A percentile compares a stretch with the other conserved stretches of the same genome.
phyloP scores from a whole-genome alignment of 2,888 invertebrate genomes.

The Polydrusus pterygomalis region DNA sequence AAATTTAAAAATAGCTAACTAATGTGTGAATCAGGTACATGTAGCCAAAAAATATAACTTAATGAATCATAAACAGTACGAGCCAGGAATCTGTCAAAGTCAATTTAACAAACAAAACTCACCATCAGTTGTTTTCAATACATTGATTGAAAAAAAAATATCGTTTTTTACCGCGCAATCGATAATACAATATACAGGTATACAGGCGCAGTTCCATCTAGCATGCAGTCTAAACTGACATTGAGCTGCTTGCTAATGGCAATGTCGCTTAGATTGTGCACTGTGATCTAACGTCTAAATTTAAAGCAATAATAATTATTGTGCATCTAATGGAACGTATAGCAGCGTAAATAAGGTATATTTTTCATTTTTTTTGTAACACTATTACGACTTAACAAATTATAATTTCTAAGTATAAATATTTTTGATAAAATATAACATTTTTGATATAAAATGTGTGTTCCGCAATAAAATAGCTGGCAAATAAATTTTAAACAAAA shows the following conservation, averaged over 20 bases:
- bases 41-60: not conserved
- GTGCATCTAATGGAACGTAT: not conserved
- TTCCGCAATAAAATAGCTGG: not conserved
- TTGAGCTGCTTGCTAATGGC: too few relatives aligned
- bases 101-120: not conserved
- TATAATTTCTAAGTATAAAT: not conserved
- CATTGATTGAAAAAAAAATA: too few relatives aligned
- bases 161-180: too few relatives aligned
- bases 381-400: not conserved
- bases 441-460: not conserved
- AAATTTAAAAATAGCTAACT: slow-evolving; percentile 2
- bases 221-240: too few relatives aligned
- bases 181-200: too few relatives aligned
- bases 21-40: not conserved
- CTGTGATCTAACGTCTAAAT: too few relatives aligned
- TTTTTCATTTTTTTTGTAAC: too few relatives aligned
- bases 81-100: not conserved
- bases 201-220: too few relatives aligned
- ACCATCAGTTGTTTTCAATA: too few relatives aligned
- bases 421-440: not conserved
- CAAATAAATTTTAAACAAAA: slow-evolving; percentile 21
- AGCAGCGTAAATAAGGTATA: not conserved
- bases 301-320: too few relatives aligned
- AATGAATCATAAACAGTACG: not conserved
- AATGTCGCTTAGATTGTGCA: too few relatives aligned